Evolutionary conservation across 2,797 vertebrate species (phyloP).

Genomic region (Morus bassanus): DNA sequence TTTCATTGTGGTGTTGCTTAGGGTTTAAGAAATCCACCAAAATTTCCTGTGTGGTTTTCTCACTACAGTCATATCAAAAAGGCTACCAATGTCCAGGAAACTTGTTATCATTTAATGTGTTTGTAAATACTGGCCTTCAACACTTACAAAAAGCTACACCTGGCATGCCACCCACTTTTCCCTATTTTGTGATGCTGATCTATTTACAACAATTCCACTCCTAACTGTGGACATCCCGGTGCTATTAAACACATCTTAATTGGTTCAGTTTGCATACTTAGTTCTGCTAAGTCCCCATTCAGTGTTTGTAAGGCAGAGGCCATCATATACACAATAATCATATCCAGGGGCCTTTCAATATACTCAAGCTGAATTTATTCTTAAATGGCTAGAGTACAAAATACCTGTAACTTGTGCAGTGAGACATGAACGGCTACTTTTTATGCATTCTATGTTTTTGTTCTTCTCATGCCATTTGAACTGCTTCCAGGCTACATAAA

Average conservation of each 20-base stretch:
- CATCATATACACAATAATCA: not conserved
- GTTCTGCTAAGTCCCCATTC: not conserved
- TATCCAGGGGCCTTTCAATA: not conserved
- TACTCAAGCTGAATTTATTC: not conserved
- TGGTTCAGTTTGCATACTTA: not conserved
- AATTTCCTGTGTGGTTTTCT: not conserved
- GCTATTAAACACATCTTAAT: not conserved
- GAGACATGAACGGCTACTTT: not conserved
- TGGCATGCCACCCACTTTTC: no score
- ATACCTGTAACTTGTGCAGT: not conserved
- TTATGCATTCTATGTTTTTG: not conserved
- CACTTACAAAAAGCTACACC: not conserved
- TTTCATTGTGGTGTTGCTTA: not conserved
- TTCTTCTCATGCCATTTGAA: not conserved
- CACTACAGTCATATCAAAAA: not conserved
- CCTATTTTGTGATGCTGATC: not conserved
- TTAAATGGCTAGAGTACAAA: not conserved
- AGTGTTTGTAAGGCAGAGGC: not conserved
- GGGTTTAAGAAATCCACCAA: not conserved
- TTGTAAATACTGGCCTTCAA: not conserved
- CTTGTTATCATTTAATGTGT: not conserved
- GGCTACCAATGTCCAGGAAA: not conserved
- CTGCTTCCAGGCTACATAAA: not conserved
- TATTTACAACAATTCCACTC: not conserved
- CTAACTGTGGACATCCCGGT: not conserved